Evolutionary conservation across 2,888 invertebrate species (phyloP), one percentile per base, ranked within the genome.

Genomic region (Pyrocoelia pectoralis): DNA sequence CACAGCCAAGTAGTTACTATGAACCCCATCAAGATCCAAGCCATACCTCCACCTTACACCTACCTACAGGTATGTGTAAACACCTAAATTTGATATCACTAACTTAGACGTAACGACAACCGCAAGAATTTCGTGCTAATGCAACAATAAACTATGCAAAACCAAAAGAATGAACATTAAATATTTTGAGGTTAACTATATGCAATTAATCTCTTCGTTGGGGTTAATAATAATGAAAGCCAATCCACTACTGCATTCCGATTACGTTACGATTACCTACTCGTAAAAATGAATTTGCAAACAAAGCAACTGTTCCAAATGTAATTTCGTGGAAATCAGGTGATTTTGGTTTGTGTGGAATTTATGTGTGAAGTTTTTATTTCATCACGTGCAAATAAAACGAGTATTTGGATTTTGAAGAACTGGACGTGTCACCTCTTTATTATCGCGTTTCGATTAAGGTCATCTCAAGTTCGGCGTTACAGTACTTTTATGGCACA

Each of bases 1-100:
- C 86, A 46, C 84, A 85, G 70, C 73, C 76, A 33, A 66, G 74
- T 38, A 68, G 67, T 59, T 86, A 84, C 75, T 79, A 79, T 65
- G 79, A 80, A 19, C 73, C 75, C n/a, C 84, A 85, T 15, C 81
- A 80, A 65, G 87, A 87, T 48, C 72, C 69, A 68, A 68, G 74
- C 54, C 83, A 83, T 73, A 81, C 85, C 67, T 75, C 85, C 18
- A 79, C 83, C 60, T 82, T 88, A 73, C 88, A 89, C 73, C 82
- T 90, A 79, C 87, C 87, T 61, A 78, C 87, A 80, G 87, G 87
- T 87, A 81, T 79, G 70, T 56, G 6, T 24, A 5, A 28, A 50
- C 49, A 13, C 28, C 29, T 52, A 60, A 48, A 53, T 56, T 38
- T 56, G 28, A 56, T 53, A 61, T 56, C 29, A 51, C 51, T 12